These are phyloP conservation scores for Sinodicranocentrus sp. DNA, from an alignment of 2,888 invertebrate genomes.

Conservation along the genomic window DNA sequence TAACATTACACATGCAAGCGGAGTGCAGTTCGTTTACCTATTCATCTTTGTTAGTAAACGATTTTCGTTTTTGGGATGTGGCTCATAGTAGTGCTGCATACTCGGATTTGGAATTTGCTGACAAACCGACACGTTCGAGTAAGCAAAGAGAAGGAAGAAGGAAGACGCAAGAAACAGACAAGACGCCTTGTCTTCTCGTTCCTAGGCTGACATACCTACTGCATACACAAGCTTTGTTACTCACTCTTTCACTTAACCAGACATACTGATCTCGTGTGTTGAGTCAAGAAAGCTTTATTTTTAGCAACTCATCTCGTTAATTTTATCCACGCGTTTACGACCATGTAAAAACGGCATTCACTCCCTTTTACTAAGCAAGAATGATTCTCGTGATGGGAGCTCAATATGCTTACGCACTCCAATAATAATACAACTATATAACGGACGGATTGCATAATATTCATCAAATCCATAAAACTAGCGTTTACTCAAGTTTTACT, in stretches of 20 bases:
- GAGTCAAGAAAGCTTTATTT: constrained; percentile 58
- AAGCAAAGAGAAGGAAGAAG: neutral
- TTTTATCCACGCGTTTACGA: constrained; percentile 73
- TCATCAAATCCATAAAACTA: constrained; percentile 54
- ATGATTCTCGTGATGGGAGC: constrained; percentile 27
- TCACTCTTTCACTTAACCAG: constrained; percentile 9
- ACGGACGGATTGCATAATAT: constrained; percentile 29
- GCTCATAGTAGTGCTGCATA: constrained; percentile 2
- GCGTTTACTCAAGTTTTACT: constrained; percentile 46
- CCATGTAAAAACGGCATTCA: constrained; percentile 63
- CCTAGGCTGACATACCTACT: neutral
- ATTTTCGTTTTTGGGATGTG: neutral
- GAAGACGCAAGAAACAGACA: constrained; percentile 7
- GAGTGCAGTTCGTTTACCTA: constrained; percentile 58
- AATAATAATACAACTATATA: constrained; percentile 3
- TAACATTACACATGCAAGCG: constrained; percentile 45
- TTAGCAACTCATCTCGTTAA: constrained; percentile 73
- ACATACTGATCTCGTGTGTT: neutral
- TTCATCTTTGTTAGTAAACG: constrained; percentile 63
- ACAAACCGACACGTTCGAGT: constrained; percentile 4
- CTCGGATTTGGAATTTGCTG: constrained; percentile 27
- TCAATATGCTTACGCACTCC: constrained; percentile 37
- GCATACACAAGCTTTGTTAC: neutral
- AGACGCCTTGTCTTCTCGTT: constrained; percentile 18
- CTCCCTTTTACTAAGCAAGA: constrained; percentile 59